phyloP scores from a whole-genome alignment of 2,888 invertebrate genomes.

The Lamellibrachia columna region DNA sequence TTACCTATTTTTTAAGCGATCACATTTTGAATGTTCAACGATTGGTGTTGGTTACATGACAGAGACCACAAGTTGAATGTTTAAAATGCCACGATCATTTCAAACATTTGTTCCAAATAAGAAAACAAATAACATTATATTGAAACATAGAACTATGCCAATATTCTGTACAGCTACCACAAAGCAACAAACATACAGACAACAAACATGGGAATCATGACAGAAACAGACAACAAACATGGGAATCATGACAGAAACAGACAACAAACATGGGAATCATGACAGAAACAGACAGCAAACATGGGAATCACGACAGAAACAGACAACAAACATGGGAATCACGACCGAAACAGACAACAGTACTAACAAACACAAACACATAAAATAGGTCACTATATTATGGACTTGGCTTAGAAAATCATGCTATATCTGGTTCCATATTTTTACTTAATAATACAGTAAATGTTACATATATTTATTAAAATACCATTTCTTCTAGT shows the following conservation, averaged over 20 bases:
- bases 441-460: not conserved
- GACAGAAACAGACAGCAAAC: not conserved
- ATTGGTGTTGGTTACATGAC: not conserved
- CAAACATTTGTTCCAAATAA: not conserved
- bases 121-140: not conserved
- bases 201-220: not conserved
- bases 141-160: not conserved
- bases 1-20: not conserved
- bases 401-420: not conserved
- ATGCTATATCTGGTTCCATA: not conserved
- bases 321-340: not conserved
- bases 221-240: not conserved
- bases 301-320: not conserved
- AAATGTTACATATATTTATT: not conserved
- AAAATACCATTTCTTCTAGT: not conserved
- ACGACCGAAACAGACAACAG: not conserved
- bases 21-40: not conserved
- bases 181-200: not conserved
- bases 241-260: not conserved
- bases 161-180: not conserved
- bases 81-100: not conserved
- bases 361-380: not conserved
- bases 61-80: not conserved
- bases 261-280: not conserved
- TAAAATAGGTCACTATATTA: not conserved